These are phyloP conservation scores for Nomada lathburiana DNA, from an alignment of 2,888 invertebrate genomes.

Conservation along the genomic window DNA sequence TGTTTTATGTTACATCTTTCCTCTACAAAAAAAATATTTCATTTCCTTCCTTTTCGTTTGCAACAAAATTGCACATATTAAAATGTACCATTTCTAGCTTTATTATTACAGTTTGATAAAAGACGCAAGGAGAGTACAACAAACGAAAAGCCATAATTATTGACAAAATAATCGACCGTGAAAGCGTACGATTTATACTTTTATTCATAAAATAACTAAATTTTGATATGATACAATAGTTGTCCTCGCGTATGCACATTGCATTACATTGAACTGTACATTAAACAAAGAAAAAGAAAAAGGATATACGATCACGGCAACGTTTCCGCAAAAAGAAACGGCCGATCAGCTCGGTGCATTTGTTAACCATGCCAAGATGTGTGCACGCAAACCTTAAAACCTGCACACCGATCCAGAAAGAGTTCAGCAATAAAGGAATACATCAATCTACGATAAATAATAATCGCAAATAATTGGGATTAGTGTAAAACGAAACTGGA, in stretches of 20 bases:
- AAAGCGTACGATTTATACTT: conserved; percentile 65
- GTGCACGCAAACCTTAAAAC: conserved; percentile 52
- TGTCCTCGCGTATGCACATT: conserved; percentile 70
- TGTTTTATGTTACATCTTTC: conserved; percentile 12
- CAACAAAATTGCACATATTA: background rate
- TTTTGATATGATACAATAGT: conserved; percentile 79
- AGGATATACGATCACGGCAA: conserved; percentile 69
- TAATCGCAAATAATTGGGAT: background rate
- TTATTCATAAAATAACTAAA: conserved; percentile 80
- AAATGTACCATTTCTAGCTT: background rate
- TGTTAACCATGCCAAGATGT: conserved; percentile 5
- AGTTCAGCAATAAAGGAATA: conserved; percentile 53
- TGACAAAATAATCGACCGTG: conserved; percentile 24
- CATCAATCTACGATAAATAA: conserved; percentile 51
- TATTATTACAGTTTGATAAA: background rate
- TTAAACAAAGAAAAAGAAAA: conserved; percentile 70
- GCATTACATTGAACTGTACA: conserved; percentile 71
- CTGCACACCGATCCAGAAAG: conserved; percentile 44
- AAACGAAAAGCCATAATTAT: background rate
- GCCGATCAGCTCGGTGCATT: conserved; percentile 13
- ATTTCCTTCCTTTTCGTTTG: no score
- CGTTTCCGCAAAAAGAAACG: conserved; percentile 4
- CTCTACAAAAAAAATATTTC: background rate
- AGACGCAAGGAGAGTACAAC: background rate
- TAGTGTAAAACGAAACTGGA: background rate